Conservation (phyloP, 2,113 vertebrate genomes). For the Dinomys branickii region DNA sequence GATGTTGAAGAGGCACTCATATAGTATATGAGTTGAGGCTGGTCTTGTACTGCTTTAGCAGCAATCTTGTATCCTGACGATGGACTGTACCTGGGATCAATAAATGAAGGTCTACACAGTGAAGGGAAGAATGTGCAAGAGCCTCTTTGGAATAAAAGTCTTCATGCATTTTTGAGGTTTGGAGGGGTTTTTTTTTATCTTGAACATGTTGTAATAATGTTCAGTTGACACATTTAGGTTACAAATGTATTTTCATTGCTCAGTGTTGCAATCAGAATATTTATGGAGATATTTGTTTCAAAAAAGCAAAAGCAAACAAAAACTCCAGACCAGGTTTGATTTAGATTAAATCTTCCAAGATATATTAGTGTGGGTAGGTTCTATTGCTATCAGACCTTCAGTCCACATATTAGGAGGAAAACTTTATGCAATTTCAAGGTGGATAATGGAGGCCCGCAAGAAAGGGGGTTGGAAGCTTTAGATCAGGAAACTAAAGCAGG, state of each 20-base stretch:
- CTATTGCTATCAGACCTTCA: neutral
- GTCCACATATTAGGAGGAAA: neutral
- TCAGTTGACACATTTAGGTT: neutral
- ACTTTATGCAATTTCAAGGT: neutral
- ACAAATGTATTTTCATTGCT: neutral
- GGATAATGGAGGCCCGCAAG: neutral
- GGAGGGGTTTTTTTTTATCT: neutral
- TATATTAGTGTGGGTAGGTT: neutral
- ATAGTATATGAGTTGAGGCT: constrained; percentile 4
- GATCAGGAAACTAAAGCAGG: neutral
- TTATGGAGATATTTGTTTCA: neutral
- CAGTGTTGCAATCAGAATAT: neutral
- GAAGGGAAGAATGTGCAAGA: neutral
- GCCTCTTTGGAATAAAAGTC: constrained; percentile 31
- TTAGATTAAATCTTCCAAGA: neutral
- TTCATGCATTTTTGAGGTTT: constrained; percentile 43
- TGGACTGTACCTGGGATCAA: constrained; percentile 29
- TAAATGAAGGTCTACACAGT: constrained; percentile 52
- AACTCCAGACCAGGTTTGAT: neutral
- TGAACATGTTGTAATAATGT: neutral
- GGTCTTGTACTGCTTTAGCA: neutral
- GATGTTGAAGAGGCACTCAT: neutral
- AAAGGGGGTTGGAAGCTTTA: neutral
- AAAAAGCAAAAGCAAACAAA: neutral
- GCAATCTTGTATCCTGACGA: neutral